Evolutionary conservation across 2,888 invertebrate species (phyloP), one percentile per base, ranked within the genome.

Genomic region (Neoitamus cyanurus): DNA sequence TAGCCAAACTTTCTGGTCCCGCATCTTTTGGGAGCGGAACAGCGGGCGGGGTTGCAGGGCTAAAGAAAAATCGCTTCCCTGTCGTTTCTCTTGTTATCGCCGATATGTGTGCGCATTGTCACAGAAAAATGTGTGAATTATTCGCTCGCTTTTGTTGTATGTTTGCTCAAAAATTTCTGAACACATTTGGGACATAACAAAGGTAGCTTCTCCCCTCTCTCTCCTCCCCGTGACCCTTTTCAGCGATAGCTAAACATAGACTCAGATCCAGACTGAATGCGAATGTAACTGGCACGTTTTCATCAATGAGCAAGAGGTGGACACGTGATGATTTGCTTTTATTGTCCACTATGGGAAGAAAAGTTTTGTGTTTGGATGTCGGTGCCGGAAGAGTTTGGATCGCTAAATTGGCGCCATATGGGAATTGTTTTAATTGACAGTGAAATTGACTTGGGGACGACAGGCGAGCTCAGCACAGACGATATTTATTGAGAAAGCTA

Each of bases 341-440:
- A 58, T 58, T 25, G 58, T 58, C 7, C 58, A 15, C 25, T n/a
- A 58, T 20, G 15, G 58, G 58, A 58, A 9, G 58, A 58, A n/a
- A 58, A 58, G 58, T 58, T 58, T 58, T 58, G 20, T 25, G 58
- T 58, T 58, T 58, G 58, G 25, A 6, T 58, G 58, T 58, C 58
- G 58, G 0, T 58, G 15, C 58, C 25, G 58, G 25, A 58, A 58
- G 58, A 58, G 58, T 58, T 58, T 58, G 58, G 58, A 58, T 20
- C 15, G 58, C 9, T 58, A 58, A 58, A 58, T 58, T 58, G 58
- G 15, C 58, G 20, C 58, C 58, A 58, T 58, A 58, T 58, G 58
- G 58, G 58, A 58, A 58, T 58, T 58, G 58, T 58, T 58, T 58
- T 58, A 58, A 58, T 58, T 58, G 58, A 58, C 58, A 58, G 58